Conservation (phyloP, 2,888 invertebrate genomes). For the Pandemis corylana region DNA sequence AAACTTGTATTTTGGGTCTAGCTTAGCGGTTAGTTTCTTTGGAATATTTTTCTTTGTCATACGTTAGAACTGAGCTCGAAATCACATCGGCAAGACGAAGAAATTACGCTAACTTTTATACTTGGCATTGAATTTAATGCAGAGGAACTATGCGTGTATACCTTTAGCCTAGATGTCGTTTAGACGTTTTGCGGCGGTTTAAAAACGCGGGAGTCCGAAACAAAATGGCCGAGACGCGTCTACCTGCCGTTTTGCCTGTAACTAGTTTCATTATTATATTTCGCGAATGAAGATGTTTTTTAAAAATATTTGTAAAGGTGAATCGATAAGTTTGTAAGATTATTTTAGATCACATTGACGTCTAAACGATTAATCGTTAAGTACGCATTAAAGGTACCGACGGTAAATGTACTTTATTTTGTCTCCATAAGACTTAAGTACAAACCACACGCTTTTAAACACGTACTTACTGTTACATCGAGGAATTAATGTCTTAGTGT, state of each 20-base stretch:
- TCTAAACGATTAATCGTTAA: neutral
- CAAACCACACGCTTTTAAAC: constrained; percentile 10
- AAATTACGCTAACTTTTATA: neutral
- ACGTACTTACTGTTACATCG: constrained; percentile 25
- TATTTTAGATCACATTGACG: neutral
- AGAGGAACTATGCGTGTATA: too few relatives aligned
- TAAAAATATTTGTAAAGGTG: neutral
- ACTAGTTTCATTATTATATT: neutral
- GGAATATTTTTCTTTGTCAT: neutral
- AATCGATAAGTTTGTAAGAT: neutral
- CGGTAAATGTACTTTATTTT: neutral
- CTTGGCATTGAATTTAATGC: neutral
- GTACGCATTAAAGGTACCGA: neutral
- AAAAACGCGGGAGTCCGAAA: neutral
- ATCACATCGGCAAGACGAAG: neutral
- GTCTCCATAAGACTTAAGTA: neutral
- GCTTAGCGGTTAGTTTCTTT: neutral
- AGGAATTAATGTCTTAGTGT: constrained; percentile 31
- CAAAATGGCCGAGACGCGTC: neutral
- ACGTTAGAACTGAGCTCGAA: neutral
- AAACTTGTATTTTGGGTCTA: neutral
- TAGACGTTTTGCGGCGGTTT: neutral
- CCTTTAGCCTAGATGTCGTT: neutral
- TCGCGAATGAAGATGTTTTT: neutral
- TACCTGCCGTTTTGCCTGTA: neutral